Conservation (phyloP, 2,888 invertebrate species). For the Sphaerophoria rueppellii region DNA sequence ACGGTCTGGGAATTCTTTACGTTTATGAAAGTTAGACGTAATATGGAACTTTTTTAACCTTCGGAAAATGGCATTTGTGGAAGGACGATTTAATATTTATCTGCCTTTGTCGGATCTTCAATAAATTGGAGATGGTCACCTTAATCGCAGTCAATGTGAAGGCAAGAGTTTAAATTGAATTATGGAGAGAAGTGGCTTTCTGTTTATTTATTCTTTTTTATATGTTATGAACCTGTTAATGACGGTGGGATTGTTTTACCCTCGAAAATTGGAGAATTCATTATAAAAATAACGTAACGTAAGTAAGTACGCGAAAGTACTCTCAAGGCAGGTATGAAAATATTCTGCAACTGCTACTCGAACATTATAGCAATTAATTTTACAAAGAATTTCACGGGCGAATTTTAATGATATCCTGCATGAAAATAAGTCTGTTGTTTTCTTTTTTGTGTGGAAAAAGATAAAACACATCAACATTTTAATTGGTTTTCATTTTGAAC, state of each 20-base stretch:
- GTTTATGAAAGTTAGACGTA: no score
- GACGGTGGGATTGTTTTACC: background rate
- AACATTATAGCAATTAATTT: conserved; percentile 7
- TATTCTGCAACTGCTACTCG: background rate
- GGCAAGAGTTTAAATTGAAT: conserved; percentile 36
- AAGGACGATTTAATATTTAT: no score
- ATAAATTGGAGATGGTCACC: background rate
- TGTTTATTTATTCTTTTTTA: background rate
- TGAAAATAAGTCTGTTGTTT: no score
- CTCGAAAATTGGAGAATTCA: background rate
- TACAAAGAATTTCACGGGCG: background rate
- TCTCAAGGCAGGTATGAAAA: background rate
- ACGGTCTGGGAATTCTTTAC: no score
- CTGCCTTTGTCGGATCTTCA: no score
- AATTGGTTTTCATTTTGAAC: no score
- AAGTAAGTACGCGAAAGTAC: background rate
- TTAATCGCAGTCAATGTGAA: background rate
- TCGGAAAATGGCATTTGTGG: no score
- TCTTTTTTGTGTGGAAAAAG: no score
- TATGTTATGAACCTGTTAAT: conserved; percentile 11
- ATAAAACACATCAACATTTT: no score
- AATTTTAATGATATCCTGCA: no score
- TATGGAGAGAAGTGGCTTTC: conserved; percentile 25
- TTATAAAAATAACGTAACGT: conserved; percentile 6
- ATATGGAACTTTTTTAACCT: no score